Percentiles rank a stretch among this genome's conserved stretches.
These are phyloP conservation scores for Craterocephalus amniculus DNA, from an alignment of 2,797 vertebrate species.

Conservation along the genomic window DNA sequence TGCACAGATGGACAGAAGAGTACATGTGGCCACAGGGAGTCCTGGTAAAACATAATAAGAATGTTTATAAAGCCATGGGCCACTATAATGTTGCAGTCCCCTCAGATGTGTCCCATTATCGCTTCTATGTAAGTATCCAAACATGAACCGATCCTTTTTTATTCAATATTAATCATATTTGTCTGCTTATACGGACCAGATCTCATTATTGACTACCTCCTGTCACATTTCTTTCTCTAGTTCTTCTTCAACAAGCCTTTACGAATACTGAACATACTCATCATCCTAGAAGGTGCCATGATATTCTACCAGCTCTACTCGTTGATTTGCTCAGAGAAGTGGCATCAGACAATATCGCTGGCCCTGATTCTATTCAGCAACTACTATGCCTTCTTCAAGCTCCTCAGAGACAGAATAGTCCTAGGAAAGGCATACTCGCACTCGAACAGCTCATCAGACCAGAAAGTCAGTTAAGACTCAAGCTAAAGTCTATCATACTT, in stretches of 20 bases:
- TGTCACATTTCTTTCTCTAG: conserved; percentile 69
- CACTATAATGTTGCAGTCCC: conserved; percentile 98
- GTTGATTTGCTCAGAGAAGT: conserved; percentile 94
- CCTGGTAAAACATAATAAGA: conserved; percentile 97
- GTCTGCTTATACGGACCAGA: neutral
- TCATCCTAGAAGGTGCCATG: conserved; percentile 94
- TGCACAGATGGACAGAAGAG: conserved; percentile 95
- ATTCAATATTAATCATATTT: neutral
- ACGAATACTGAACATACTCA: conserved; percentile 96
- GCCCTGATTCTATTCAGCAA: conserved; percentile 99
- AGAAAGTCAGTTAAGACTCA: conserved; percentile 85
- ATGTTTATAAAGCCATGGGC: conserved; percentile 98
- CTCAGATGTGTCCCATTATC: conserved; percentile 97
- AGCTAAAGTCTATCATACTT: conserved; percentile 50
- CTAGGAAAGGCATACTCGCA: conserved; percentile 96
- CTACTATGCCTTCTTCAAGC: conserved; percentile 98
- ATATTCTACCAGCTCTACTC: conserved; percentile 99
- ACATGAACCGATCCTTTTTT: conserved; percentile 6
- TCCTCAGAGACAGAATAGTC: conserved; percentile 97
- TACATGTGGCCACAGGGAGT: conserved; percentile 99
- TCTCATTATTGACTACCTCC: conserved; percentile 5
- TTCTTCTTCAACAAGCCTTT: conserved; percentile 99
- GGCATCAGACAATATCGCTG: conserved; percentile 98
- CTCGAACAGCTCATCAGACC: conserved; percentile 88
- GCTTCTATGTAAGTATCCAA: conserved; percentile 92